Base-by-base conservation (phyloP, 2,797 vertebrate species). In the Sparidentex hasta region DNA sequence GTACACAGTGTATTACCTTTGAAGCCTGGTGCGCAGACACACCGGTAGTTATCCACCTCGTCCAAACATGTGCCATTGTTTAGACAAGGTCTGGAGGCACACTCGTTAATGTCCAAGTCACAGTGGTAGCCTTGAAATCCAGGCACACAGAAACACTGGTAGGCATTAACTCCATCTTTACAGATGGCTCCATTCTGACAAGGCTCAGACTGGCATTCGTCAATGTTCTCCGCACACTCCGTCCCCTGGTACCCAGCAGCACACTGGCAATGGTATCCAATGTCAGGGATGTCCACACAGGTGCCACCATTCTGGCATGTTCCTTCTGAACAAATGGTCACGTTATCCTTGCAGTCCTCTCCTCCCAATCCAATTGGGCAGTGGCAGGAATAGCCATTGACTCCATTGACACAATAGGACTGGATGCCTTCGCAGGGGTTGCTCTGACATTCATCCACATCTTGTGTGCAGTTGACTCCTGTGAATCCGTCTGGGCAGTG, bases 61-160 rank as follows among this genome's bases (percentile, higher is more conserved):
- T 99, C 98, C 84, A 76, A 71, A 84, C 98, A 99, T 50, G 96
- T 97, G 80, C 95, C 96, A 5, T 96, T 97, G 70, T 99, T 96
- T 27, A 85, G 93, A 76, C 98, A 99, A 25, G 98, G 98, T 76
- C 76, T 91, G 16, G 98, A 99, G 0, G 97, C 97, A 17, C 98
- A 99, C 87, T 99, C 98, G 0, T 99, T 96, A 80, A 99, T 99
- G 93, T 99, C 97, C 82, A 99, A 94, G 75, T 98, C 97, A 25
- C 98, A 99, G 94, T 92, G 95, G 70, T 93, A 95, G 18, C 98
- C 98, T 88, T 99, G 98, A 93, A 97, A 99, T 5, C 98, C 98
- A 0, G 98, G 98, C 78, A 99, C 98, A 0, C 98, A 99, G 95
- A 97, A 99, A 77, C 98, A 99, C 78, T 95, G 95, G 59, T 95